A percentile compares a stretch with the other conserved stretches of the same genome.
phyloP scores from a whole-genome alignment of 2,888 invertebrate species.

The Pandemis heparana region DNA sequence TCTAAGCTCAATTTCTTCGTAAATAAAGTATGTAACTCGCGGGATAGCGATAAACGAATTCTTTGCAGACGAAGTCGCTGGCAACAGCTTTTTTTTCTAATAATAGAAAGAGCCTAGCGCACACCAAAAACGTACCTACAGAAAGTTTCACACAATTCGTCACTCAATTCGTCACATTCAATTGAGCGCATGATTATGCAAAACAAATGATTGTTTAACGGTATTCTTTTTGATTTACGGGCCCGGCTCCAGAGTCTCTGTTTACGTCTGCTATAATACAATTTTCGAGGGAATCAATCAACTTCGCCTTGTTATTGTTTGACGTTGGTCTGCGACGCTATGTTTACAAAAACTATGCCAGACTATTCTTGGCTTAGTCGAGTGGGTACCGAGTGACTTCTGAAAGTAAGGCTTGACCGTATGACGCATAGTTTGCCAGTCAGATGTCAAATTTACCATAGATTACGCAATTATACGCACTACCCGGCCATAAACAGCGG shows the following conservation, averaged over 20 bases:
- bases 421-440: background rate
- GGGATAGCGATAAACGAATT: too few species aligned
- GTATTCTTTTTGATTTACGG: slow-evolving; percentile 3
- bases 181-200: background rate
- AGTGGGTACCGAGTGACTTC: slow-evolving; percentile 7
- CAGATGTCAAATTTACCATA: too few species aligned
- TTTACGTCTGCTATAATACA: slow-evolving; percentile 14
- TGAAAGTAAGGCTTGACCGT: background rate
- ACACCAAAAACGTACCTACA: too few species aligned
- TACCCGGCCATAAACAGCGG: too few species aligned
- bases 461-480: too few species aligned
- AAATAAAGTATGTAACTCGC: too few species aligned
- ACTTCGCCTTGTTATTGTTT: slow-evolving; percentile 17
- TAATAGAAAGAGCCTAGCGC: too few species aligned
- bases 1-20: too few species aligned
- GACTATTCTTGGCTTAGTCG: slow-evolving; percentile 2
- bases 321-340: slow-evolving; percentile 2
- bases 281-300: slow-evolving; percentile 16
- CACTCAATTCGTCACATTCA: too few species aligned
- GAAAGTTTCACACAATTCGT: too few species aligned
- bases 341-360: slow-evolving; percentile 19
- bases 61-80: too few species aligned
- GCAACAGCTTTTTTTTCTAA: too few species aligned
- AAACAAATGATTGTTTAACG: background rate
- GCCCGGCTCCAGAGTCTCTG: slow-evolving; percentile 3